phyloP scores from a whole-genome alignment of 1,140 invertebrate genomes.

The Pteromalus puparum region DNA sequence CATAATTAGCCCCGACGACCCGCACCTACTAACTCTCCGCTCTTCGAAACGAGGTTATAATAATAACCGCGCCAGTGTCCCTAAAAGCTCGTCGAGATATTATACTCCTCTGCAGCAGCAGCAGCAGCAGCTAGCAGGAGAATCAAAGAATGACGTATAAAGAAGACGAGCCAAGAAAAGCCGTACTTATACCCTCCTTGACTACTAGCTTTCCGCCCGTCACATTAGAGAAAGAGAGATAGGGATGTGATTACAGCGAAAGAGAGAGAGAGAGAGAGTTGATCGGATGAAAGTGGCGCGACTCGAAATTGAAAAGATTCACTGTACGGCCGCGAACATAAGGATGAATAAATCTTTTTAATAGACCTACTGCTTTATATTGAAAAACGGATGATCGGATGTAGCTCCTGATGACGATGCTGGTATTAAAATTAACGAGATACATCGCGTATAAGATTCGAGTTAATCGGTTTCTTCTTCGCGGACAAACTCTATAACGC shows the following conservation, averaged over 20 bases:
- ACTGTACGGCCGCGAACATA: not conserved
- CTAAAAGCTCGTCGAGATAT: not conserved
- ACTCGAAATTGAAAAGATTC: constrained; percentile 2
- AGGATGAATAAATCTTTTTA: not conserved
- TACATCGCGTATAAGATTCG: not conserved
- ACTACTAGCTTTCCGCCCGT: too few relatives aligned
- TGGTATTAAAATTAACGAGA: not conserved
- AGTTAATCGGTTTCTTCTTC: not conserved
- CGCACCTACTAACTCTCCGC: not conserved
- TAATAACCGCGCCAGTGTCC: not conserved
- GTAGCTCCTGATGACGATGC: too few relatives aligned
- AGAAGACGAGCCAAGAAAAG: too few relatives aligned
- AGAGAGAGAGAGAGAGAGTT: not conserved
- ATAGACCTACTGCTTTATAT: too few relatives aligned
- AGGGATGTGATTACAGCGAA: not conserved
- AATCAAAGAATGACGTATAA: not conserved
- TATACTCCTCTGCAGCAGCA: not conserved
- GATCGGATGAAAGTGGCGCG: not conserved
- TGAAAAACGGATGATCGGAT: not conserved
- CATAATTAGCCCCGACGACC: constrained; percentile 19
- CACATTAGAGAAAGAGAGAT: too few relatives aligned
- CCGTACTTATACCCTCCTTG: too few relatives aligned
- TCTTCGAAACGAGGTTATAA: constrained; percentile 22
- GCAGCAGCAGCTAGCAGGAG: not conserved
- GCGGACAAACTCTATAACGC: too few relatives aligned